A percentile compares a stretch with the other conserved stretches of the same genome.
phyloP scores from a whole-genome alignment of 2,797 vertebrate species.

The Peromyscus nudipes region DNA sequence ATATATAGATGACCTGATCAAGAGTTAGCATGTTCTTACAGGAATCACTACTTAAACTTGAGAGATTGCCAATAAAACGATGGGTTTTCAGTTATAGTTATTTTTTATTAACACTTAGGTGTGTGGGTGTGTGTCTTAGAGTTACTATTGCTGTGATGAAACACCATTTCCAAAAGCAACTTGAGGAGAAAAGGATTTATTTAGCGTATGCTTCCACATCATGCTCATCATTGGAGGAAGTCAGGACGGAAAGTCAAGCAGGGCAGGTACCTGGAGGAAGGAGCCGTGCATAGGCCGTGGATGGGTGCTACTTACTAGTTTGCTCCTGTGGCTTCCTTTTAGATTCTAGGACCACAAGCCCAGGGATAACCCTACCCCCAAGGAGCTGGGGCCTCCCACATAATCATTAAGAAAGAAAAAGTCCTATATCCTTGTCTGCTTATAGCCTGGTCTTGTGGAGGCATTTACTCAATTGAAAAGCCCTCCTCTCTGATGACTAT shows the following conservation, averaged over 20 bases:
- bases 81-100: background rate
- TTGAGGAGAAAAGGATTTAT: background rate
- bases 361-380: background rate
- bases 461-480: background rate
- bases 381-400: background rate
- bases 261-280: background rate
- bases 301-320: no score
- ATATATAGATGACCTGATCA: background rate
- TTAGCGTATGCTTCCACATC: background rate
- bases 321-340: background rate
- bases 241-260: no score
- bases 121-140: background rate
- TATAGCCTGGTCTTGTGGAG: background rate
- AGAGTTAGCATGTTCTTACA: background rate
- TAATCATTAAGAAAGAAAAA: background rate
- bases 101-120: background rate
- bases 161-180: background rate
- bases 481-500: background rate
- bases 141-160: background rate
- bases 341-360: background rate
- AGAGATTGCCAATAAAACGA: background rate
- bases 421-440: background rate
- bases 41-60: background rate
- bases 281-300: background rate
- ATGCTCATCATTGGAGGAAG: background rate